Evolutionary conservation across 2,113 vertebrate genomes (phyloP), one percentile per base, ranked within the genome.

Genomic region (Butorides virescens): DNA sequence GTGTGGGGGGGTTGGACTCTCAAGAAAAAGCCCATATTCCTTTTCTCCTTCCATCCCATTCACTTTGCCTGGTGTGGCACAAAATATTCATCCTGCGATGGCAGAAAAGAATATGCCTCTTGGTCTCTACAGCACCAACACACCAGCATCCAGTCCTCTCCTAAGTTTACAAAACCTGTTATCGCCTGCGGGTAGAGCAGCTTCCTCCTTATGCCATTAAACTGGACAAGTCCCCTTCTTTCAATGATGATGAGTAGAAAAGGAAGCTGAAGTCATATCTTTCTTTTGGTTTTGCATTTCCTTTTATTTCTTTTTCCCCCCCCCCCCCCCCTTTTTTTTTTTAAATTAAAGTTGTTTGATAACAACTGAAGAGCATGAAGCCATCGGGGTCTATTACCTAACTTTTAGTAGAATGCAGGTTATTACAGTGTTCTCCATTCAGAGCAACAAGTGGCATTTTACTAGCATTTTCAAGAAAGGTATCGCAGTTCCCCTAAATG

Each of bases 201-300:
- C 67, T 88, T 94, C 90, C 87, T 92, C 77, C 39, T 68, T 9
- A 15, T 32, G 68, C 44, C 23, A 67, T 4, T 66, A 36, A 82
- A 20, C n/a, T 49, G 75, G 71, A n/a, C 55, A 46, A 80, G 50
- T 92, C 94, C 49, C 90, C 26, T 80, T 92, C 87, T 92, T 95
- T 73, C 67, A 86, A 3, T n/a, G 8, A 68, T 2, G 9, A 46
- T 25, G 53, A 96, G 90, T 29, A 86, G 46, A 93, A 88, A 18
- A 83, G 71, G 85, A 91, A 97, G 78, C n/a, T 96, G 74, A 93
- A 94, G 74, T 91, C 71, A 47, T 46, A 26, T 25, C 36, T 88
- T 76, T 68, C 66, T 87, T 82, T 71, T 55, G 47, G 39, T 88
- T 82, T 71, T 59, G 50, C 34, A 88, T 74, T 95, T 94, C 86